Percentiles rank a stretch among this genome's conserved stretches.
Conservation (phyloP, 1,140 invertebrate species). For the Neotoxoptera formosana region DNA sequence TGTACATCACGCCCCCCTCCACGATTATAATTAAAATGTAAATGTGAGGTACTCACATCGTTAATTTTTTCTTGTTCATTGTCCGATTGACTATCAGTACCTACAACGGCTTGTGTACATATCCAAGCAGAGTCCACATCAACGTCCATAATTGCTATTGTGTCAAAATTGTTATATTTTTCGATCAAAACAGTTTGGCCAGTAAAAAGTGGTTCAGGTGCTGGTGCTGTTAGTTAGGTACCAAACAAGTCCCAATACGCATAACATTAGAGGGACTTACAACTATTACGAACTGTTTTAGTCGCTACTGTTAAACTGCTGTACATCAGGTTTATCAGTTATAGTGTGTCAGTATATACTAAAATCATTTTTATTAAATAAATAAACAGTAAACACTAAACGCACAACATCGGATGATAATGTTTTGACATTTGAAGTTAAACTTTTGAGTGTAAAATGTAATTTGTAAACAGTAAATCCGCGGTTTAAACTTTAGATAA, state of each 20-base stretch:
- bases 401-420: neutral
- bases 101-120: constrained; percentile 15
- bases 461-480: neutral
- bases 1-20: rapidly evolving
- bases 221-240: neutral
- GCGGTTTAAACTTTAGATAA: neutral
- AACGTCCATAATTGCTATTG: neutral
- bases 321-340: neutral
- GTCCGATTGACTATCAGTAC: neutral
- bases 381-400: neutral
- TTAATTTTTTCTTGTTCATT: neutral
- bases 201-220: neutral
- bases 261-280: neutral
- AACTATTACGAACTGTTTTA: neutral
- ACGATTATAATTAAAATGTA: neutral
- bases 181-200: neutral
- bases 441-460: neutral
- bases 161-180: neutral
- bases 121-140: neutral
- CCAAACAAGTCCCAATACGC: neutral
- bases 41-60: neutral
- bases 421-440: neutral
- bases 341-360: neutral
- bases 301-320: neutral
- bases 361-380: neutral